Evolutionary conservation across 2,888 invertebrate species (phyloP), one percentile per base, ranked within the genome.

Genomic region (Pantelozetes paolii): DNA sequence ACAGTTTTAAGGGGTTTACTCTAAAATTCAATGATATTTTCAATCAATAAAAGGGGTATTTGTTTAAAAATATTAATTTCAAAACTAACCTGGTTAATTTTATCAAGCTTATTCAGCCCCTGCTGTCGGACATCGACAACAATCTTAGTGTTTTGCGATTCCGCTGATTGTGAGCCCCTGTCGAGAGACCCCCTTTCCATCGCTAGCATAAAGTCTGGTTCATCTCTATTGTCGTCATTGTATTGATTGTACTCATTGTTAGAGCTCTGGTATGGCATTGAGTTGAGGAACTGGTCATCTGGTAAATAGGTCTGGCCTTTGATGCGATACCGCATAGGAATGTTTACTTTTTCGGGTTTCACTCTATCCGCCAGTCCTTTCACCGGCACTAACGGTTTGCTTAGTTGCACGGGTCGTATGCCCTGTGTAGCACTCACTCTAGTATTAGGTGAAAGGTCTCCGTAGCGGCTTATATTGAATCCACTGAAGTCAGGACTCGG

Each of bases 401-500:
- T 64, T 3, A 64, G n/a, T 36, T 64, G 64, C 13, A 64, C 40
- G 15, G 71, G 50, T 30, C n/a, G 48, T 50, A 54, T 8, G 15
- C 28, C n/a, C 45, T 6, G 45, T 20, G 3, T 2, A 30, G 54
- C 5, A 18, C 18, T 15, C 40, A 59, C n/a, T 57, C 11, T 2
- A 23, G 28, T 23, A 28, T 13, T 13, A 1, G 64, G 64, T 20
- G 64, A 32, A 18, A 64, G 13, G 11, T 64, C 64, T 1, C 64
- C 64, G 20, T 64, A 64, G n/a, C 62, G 62, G 20, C 78, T 78
- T 40, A 78, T 76, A 67, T 77, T 77, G 42, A 79, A 79, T 18
- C 79, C 79, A 20, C 79, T 78, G 71, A 77, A 79, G 73, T 78
- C 78, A 2, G 78, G 79, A 28, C 76, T 74, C 15, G 78, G 78